Evolutionary conservation across 2,113 vertebrate species (phyloP).

Genomic region (Mustelus asterias): DNA sequence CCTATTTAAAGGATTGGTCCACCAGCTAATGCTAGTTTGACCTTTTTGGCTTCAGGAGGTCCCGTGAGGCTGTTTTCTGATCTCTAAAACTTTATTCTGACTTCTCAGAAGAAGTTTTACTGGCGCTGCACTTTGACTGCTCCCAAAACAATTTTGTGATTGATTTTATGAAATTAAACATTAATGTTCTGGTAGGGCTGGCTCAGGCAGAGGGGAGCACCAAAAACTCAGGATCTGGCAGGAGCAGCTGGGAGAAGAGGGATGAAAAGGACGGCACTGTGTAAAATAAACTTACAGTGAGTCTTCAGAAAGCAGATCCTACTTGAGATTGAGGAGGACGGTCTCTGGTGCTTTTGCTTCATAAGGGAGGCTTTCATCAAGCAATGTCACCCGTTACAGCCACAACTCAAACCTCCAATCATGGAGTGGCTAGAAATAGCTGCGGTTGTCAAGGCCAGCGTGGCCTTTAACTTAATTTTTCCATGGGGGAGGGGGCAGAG

Average conservation of each 20-base stretch:
- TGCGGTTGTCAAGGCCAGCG: background rate
- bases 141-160: background rate
- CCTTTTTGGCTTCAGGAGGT: background rate
- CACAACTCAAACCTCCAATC: background rate
- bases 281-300: background rate
- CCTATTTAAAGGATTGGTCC: background rate
- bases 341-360: background rate
- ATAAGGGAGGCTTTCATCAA: background rate
- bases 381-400: background rate
- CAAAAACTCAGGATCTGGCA: background rate
- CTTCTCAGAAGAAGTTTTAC: background rate
- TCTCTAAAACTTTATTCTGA: background rate
- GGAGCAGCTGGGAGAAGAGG: background rate
- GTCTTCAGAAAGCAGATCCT: background rate
- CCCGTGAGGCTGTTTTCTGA: background rate
- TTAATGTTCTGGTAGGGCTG: background rate
- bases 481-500: background rate
- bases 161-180: background rate
- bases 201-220: background rate
- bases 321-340: background rate
- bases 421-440: background rate
- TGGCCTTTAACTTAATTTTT: background rate
- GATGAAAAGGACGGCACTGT: background rate
- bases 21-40: background rate
- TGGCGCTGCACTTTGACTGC: background rate